These are phyloP conservation scores for Pomatorhinus ruficollis DNA, from an alignment of 2,113 vertebrate species.

Conservation along the genomic window DNA sequence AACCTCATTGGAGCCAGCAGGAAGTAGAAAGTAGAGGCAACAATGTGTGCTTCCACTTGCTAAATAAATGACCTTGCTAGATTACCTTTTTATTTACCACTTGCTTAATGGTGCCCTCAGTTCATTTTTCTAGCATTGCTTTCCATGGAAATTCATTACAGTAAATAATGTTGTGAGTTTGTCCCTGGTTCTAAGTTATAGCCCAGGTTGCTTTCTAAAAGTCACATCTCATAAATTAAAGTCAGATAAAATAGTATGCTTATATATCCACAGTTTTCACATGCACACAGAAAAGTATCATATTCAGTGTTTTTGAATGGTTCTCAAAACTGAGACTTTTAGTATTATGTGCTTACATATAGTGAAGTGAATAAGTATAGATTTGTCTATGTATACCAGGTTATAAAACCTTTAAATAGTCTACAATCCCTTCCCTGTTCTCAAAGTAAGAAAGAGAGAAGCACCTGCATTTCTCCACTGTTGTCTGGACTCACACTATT, in stretches of 20 bases:
- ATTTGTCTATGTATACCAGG: not conserved
- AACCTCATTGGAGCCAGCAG: not conserved
- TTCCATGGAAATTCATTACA: not conserved
- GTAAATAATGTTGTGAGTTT: not conserved
- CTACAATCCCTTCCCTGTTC: not conserved
- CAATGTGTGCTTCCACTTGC: not conserved
- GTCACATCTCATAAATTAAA: not conserved
- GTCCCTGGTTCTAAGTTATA: not conserved
- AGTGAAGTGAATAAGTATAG: not conserved
- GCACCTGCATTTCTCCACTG: not conserved
- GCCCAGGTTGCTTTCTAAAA: not conserved
- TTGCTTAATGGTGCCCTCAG: not conserved
- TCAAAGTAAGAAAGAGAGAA: not conserved
- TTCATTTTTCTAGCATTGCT: not conserved
- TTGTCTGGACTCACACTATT: not conserved
- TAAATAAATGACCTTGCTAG: not conserved
- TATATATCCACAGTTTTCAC: not conserved
- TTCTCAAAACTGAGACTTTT: not conserved
- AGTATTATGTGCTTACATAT: not conserved
- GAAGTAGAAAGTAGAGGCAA: not conserved
- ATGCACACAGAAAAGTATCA: not conserved
- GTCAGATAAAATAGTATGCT: not conserved
- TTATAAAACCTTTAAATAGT: not conserved
- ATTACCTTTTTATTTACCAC: not conserved
- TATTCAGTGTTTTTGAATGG: not conserved